Evolutionary conservation across 1,140 invertebrate genomes (phyloP).

Genomic region (Microplitis mediator): DNA sequence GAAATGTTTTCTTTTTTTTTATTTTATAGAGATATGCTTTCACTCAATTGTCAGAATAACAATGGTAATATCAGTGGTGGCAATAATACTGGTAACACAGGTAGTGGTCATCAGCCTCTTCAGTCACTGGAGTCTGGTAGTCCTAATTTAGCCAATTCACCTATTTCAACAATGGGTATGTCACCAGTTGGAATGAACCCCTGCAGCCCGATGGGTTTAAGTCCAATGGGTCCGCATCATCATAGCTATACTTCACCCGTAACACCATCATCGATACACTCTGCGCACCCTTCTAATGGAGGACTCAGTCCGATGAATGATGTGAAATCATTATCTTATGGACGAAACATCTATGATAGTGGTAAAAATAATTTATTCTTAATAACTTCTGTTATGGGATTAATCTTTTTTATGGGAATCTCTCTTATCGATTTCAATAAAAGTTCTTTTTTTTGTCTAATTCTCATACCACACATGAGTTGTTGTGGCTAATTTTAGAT

Average conservation of each 20-base stretch:
- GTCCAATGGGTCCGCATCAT: conserved; percentile 53
- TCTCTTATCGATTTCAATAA: no score
- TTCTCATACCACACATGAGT: no score
- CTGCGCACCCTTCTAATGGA: conserved; percentile 49
- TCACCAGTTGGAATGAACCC: conserved; percentile 54
- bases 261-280: conserved; percentile 53
- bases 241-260: conserved; percentile 55
- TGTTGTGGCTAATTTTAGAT: no score
- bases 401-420: no score
- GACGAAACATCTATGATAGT: conserved; percentile 54
- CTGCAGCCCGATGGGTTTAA: conserved; percentile 55
- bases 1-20: neutral
- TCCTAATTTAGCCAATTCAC: conserved; percentile 51
- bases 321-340: conserved; percentile 53
- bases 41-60: conserved; percentile 44
- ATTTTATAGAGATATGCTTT: conserved; percentile 49
- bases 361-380: conserved; percentile 34
- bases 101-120: conserved; percentile 46
- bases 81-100: conserved; percentile 23
- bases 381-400: no score
- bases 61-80: conserved; percentile 34
- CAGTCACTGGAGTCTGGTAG: conserved; percentile 52
- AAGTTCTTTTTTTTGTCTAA: no score
- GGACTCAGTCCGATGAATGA: conserved; percentile 56
- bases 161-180: conserved; percentile 56